Conservation (phyloP, 2,797 vertebrate genomes). For the Leptodactylus fallax region DNA sequence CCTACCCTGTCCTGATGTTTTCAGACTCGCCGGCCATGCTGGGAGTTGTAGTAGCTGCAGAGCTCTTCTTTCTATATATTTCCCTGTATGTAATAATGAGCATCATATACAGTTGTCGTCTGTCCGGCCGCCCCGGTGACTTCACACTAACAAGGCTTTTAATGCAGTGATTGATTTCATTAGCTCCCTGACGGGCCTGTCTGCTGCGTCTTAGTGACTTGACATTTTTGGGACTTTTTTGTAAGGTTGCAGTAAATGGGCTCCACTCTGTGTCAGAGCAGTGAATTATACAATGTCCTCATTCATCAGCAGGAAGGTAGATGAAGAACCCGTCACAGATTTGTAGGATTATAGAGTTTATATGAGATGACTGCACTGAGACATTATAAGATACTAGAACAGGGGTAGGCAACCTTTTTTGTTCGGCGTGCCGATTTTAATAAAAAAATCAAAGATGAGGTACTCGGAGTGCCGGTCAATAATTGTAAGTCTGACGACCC, state of each 20-base stretch:
- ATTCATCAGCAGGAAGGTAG: neutral
- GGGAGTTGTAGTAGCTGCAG: neutral
- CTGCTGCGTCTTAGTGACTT: neutral
- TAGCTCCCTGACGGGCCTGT: neutral
- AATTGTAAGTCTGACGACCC: too few relatives aligned
- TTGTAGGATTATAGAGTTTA: neutral
- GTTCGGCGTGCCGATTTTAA: too few relatives aligned
- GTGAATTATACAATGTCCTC: neutral
- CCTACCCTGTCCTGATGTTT: too few relatives aligned
- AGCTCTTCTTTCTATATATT: neutral
- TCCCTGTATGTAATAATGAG: too few relatives aligned
- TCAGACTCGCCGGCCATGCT: neutral
- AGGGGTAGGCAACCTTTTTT: too few relatives aligned
- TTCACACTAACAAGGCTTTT: conserved; percentile 6
- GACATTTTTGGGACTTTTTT: conserved; percentile 14
- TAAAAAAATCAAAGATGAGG: too few relatives aligned
- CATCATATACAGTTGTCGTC: too few relatives aligned
- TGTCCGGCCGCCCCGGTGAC: neutral
- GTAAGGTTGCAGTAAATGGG: conserved; percentile 16
- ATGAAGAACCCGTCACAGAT: neutral
- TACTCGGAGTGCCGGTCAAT: too few relatives aligned
- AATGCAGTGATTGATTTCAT: conserved; percentile 28
- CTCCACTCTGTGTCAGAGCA: conserved; percentile 16
- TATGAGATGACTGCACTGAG: too few relatives aligned
- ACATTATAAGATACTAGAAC: neutral